Conservation (phyloP, 1,140 invertebrate species). For the Plutomurus gul region DNA sequence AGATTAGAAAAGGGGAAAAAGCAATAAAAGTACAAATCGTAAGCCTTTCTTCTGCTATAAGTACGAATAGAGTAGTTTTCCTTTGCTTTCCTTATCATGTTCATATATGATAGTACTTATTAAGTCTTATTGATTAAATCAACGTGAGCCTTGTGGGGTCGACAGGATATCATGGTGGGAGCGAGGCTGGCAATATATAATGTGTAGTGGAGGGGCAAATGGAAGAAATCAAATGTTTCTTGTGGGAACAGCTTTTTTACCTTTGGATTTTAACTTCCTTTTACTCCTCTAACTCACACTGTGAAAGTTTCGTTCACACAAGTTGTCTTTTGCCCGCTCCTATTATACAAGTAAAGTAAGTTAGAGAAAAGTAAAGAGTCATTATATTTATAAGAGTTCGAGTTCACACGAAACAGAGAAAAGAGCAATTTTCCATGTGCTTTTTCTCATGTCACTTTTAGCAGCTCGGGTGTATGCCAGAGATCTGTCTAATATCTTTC, state of each 20-base stretch:
- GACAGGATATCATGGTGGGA: no score
- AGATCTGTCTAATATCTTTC: not conserved
- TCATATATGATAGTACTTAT: no score
- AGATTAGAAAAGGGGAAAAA: no score
- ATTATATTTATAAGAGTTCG: not conserved
- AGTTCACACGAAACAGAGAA: not conserved
- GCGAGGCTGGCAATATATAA: no score
- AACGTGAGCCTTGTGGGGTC: no score
- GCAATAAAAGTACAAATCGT: no score
- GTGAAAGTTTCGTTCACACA: not conserved
- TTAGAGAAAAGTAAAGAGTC: slow-evolving; percentile 14
- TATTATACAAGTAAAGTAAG: slow-evolving; percentile 6
- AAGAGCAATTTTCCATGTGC: not conserved
- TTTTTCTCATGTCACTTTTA: not conserved
- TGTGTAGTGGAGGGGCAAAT: not conserved
- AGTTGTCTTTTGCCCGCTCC: not conserved
- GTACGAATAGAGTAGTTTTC: no score
- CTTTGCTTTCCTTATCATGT: no score
- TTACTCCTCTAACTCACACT: not conserved
- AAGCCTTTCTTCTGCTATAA: no score
- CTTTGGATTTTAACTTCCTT: not conserved
- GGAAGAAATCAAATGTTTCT: slow-evolving; percentile 5
- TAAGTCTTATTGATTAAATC: no score
- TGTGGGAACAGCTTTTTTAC: slow-evolving; percentile 26
- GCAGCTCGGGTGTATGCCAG: not conserved